Evolutionary conservation across 2,113 vertebrate species (phyloP).

Genomic region (Hippocampus mohnikei): DNA sequence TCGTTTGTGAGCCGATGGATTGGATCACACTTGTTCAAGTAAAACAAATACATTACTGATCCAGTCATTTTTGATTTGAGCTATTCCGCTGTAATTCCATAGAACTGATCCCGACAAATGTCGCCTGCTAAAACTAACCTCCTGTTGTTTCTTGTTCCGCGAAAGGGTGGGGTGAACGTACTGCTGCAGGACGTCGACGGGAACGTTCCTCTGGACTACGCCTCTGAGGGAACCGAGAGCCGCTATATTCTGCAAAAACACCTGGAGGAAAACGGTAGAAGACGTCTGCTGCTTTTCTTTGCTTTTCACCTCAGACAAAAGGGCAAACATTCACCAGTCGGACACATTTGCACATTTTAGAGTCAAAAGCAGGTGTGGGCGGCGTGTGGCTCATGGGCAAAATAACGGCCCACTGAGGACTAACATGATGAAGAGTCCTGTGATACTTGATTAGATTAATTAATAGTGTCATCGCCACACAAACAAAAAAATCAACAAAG

Average conservation of each 20-base stretch:
- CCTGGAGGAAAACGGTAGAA: constrained; percentile 88
- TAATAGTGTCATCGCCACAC: background rate
- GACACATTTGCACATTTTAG: background rate
- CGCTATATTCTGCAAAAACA: constrained; percentile 83
- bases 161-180: constrained; percentile 86
- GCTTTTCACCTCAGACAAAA: background rate
- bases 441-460: background rate
- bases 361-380: background rate
- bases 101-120: constrained; percentile 61
- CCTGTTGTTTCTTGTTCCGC: constrained; percentile 30
- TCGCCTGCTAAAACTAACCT: constrained; percentile 17
- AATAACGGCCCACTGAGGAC: background rate
- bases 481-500: too few species aligned
- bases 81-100: background rate
- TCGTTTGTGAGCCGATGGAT: too few species aligned
- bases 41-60: too few species aligned
- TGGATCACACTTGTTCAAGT: too few species aligned
- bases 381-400: background rate
- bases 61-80: background rate
- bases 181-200: constrained; percentile 90
- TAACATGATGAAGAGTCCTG: background rate
- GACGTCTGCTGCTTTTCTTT: background rate
- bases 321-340: background rate
- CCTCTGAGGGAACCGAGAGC: constrained; percentile 85
- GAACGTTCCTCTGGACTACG: constrained; percentile 86